Conservation (phyloP, 2,113 vertebrate genomes). For the Callithrix jacchus region DNA sequence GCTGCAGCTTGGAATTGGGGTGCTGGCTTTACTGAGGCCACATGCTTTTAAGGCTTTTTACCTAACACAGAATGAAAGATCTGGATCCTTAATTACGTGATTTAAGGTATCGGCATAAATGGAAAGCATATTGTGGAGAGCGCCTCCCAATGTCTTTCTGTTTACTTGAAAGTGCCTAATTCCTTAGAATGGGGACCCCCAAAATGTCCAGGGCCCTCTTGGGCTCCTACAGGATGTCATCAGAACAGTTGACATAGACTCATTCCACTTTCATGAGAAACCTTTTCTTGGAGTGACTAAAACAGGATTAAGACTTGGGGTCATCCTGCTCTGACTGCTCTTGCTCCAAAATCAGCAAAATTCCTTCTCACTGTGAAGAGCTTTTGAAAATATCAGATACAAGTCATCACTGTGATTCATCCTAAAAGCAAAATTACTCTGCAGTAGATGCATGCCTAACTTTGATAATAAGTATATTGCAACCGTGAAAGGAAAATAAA, state of each 20-base stretch:
- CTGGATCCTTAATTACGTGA: neutral
- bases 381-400: neutral
- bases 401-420: neutral
- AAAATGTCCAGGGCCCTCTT: too few species aligned
- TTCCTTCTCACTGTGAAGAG: neutral
- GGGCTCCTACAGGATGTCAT: neutral
- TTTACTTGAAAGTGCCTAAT: neutral
- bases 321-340: neutral
- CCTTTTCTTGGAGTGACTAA: neutral
- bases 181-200: fast-evolving
- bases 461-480: neutral
- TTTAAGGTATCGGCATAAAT: too few species aligned
- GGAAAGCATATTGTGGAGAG: neutral
- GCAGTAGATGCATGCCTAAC: neutral
- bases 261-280: neutral
- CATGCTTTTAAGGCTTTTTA: neutral
- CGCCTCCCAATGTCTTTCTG: fast-evolving
- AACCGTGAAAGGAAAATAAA: neutral
- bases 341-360: neutral
- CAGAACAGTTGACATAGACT: fast-evolving
- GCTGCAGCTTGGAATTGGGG: neutral
- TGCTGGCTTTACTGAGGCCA: neutral
- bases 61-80: neutral
- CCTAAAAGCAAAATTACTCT: neutral
- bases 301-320: neutral